Evolutionary conservation across 2,888 invertebrate species (phyloP), one percentile per base, ranked within the genome.

Genomic region (Synergus laeviventris): DNA sequence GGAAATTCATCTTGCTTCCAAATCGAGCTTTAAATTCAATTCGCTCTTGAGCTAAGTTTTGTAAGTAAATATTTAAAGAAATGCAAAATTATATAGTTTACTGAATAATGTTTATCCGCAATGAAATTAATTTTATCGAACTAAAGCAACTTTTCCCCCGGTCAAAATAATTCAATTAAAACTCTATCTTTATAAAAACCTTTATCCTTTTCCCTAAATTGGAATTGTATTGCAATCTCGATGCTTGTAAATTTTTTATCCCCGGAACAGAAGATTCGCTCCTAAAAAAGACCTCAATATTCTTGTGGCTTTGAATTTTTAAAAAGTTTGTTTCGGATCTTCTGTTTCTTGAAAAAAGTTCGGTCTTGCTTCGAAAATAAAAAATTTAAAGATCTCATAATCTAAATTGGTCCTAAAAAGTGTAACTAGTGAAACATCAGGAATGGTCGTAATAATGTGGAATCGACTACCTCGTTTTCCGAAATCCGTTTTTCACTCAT

Each of bases 181-280:
- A 18, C n/a, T 18, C 1, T 18, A 18, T 54, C 18, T 54, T 54
- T 18, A 18, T 9, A 54, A 54, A 9, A n/a, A 7, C 8, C 49
- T 18, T 54, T 9, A 2, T 11, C n/a, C 18, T 54, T n/a, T 54
- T 11, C 18, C 9, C 54, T 9, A 11, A 31, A 11, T 9, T 1
- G 1, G n/a, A 54, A 54, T 18, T 21, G 24, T 66, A 66, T 66
- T 42, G 64, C 39, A 66, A 66, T 66, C 24, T 14, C 42, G 42
- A 0, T 5, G 18, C 21, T 21, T 42, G 42, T 66, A 21, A 14
- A 66, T 42, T 66, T 16, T 42, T 66, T 42, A 42, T 12, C 5
- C 18, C 18, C 8, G 49, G n/a, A 18, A 18, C 54, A 18, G 18
- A n/a, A 42, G 24, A n/a, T 66, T 42, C 24, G 21, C 16, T 66